Percentiles rank a stretch among this genome's conserved stretches.
Evolutionary conservation across 1,140 invertebrate species (phyloP).

Genomic region (Trachymyrmex cornetzi): DNA sequence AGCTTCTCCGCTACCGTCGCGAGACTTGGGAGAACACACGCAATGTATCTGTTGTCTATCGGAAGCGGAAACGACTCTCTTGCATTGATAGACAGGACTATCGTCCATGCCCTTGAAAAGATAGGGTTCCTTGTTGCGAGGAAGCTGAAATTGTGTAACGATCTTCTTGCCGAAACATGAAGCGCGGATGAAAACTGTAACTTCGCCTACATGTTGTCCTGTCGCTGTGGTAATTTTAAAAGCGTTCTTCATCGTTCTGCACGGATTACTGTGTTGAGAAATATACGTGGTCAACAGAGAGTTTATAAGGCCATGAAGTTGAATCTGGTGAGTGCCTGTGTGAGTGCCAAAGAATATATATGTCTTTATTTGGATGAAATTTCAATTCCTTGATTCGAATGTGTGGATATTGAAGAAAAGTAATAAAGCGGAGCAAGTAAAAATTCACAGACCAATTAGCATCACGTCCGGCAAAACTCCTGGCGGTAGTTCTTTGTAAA

Average conservation of each 20-base stretch:
- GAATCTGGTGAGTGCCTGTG: constrained; percentile 76
- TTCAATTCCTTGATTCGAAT: background rate
- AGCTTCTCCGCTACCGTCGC: constrained; percentile 61
- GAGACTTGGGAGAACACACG: constrained; percentile 40
- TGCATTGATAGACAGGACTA: constrained; percentile 81
- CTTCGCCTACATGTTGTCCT: constrained; percentile 85
- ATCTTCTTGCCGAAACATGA: constrained; percentile 90
- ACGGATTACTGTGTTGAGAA: constrained; percentile 71
- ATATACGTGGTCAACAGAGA: constrained; percentile 72
- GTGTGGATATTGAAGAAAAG: background rate
- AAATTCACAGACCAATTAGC: constrained; percentile 73
- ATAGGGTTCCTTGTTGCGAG: constrained; percentile 81
- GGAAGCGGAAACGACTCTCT: constrained; percentile 69
- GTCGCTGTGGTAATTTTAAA: constrained; percentile 86
- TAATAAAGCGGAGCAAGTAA: background rate
- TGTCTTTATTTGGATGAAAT: background rate
- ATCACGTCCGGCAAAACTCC: constrained; percentile 82
- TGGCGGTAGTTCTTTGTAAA: constrained; percentile 83
- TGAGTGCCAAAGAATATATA: background rate
- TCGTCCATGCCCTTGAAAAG: constrained; percentile 81
- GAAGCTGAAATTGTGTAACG: constrained; percentile 89
- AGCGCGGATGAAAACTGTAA: constrained; percentile 87
- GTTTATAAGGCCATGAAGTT: constrained; percentile 80
- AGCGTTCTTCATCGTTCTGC: constrained; percentile 87
- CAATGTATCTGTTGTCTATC: constrained; percentile 52